Percentiles rank a stretch among this genome's conserved stretches.
phyloP scores from a whole-genome alignment of 1,140 invertebrate species.

The Aphelinus atriplicis region DNA sequence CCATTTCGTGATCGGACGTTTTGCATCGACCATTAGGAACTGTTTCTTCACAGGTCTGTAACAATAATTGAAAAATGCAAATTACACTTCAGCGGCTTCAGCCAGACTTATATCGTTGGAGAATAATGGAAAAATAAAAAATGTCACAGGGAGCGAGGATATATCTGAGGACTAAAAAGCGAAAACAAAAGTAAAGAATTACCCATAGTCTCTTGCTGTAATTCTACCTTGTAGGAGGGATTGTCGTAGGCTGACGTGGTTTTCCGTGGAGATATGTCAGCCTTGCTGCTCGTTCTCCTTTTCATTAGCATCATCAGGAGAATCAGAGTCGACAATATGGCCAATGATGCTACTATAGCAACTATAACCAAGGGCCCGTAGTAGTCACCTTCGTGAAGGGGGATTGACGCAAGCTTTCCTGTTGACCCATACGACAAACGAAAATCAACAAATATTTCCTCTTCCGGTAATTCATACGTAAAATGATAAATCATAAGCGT shows the following conservation, averaged over 20 bases:
- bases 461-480: too few species aligned
- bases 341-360: slow-evolving; percentile 85
- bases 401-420: slow-evolving; percentile 73
- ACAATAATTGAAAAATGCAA: slow-evolving; percentile 7
- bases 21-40: slow-evolving; percentile 58
- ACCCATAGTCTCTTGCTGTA: slow-evolving; percentile 92
- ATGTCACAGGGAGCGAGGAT: background rate
- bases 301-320: slow-evolving; percentile 82
- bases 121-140: slow-evolving; percentile 17
- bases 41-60: slow-evolving; percentile 62
- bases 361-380: slow-evolving; percentile 88
- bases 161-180: slow-evolving; percentile 3
- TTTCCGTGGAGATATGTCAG: slow-evolving; percentile 73
- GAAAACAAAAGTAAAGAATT: slow-evolving; percentile 63
- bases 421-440: slow-evolving; percentile 22
- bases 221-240: slow-evolving; percentile 92
- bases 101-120: background rate
- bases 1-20: slow-evolving; percentile 58
- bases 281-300: slow-evolving; percentile 73
- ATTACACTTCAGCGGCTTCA: too few species aligned
- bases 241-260: slow-evolving; percentile 89
- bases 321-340: slow-evolving; percentile 82
- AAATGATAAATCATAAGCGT: too few species aligned
- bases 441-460: too few species aligned
- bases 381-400: slow-evolving; percentile 75